A percentile compares a stretch with the other conserved stretches of the same genome.
Evolutionary conservation across 2,888 invertebrate genomes (phyloP).

Genomic region (Sminthurinus aureus): DNA sequence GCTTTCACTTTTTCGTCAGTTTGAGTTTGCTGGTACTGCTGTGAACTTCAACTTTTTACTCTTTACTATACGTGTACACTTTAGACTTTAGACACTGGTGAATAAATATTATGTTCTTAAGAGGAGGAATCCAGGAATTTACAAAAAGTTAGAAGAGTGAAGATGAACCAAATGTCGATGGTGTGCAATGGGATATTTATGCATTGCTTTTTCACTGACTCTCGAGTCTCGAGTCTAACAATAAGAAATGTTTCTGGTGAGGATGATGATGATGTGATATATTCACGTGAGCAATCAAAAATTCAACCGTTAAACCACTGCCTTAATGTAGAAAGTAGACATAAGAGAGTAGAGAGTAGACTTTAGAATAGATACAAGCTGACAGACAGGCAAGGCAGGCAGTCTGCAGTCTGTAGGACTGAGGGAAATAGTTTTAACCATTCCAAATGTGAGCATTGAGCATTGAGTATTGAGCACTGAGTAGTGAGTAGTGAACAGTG

Average conservation of each 20-base stretch:
- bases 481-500: background rate
- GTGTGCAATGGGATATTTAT: background rate
- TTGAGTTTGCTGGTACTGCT: too few species aligned
- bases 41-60: too few species aligned
- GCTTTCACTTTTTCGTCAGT: too few species aligned
- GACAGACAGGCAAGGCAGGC: background rate
- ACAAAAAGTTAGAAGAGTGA: background rate
- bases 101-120: too few species aligned
- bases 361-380: too few species aligned
- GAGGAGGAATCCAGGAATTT: too few species aligned
- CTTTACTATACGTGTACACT: too few species aligned
- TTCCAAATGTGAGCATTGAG: background rate
- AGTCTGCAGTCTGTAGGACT: too few species aligned
- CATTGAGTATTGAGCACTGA: too few species aligned
- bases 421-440: background rate
- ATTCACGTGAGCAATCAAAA: constrained; percentile 18
- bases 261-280: background rate
- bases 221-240: background rate
- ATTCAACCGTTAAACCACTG: constrained; percentile 15
- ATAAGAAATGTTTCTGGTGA: background rate
- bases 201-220: background rate
- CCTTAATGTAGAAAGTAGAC: background rate
- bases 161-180: background rate
- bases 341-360: background rate
- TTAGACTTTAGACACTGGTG: too few species aligned